phyloP scores from a whole-genome alignment of 2,888 invertebrate genomes.

The Hypselothyrea guttata region DNA sequence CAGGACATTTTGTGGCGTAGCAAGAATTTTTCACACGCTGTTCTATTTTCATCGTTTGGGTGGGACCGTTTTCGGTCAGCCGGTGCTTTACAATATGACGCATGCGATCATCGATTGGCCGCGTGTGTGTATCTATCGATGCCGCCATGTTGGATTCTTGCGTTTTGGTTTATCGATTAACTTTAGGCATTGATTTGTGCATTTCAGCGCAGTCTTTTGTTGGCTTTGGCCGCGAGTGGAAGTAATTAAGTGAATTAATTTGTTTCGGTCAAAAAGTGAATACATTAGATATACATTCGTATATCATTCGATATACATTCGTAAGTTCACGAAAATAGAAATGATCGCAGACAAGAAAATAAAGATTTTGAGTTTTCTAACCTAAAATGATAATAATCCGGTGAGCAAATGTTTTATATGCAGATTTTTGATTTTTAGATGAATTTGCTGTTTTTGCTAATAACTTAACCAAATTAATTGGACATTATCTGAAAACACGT shows the following conservation, averaged over 20 bases:
- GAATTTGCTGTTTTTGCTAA: no score
- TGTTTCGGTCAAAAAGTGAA: no score
- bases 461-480: conserved; percentile 16
- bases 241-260: no score
- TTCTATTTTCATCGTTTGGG: background rate
- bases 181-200: background rate
- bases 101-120: conserved; percentile 54
- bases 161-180: conserved; percentile 56
- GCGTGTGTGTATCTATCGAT: conserved; percentile 53
- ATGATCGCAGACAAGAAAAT: no score
- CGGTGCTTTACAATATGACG: conserved; percentile 39
- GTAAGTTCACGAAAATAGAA: no score
- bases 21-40: conserved; percentile 4
- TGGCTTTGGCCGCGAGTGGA: background rate
- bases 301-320: no score
- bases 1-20: conserved; percentile 33
- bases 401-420: no score
- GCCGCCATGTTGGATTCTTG: conserved; percentile 63
- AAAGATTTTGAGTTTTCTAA: no score
- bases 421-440: no score
- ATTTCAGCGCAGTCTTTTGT: background rate
- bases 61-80: background rate
- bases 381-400: no score
- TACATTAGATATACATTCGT: no score
- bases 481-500: conserved; percentile 31